Conservation (phyloP, 64 coral and sea anemone species). For the Acropora yongei region DNA sequence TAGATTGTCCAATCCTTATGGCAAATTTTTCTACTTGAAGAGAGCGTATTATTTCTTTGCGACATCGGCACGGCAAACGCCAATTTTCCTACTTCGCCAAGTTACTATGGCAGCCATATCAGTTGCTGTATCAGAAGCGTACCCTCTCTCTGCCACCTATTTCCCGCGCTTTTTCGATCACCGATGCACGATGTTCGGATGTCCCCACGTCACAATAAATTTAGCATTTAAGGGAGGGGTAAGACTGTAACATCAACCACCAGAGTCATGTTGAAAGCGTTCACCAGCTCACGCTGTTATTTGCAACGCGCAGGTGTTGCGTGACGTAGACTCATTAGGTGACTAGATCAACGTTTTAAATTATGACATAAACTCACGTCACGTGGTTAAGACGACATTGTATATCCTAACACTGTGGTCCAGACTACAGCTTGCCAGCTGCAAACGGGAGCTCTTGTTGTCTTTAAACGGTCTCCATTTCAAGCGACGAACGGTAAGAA, state of each 20-base stretch:
- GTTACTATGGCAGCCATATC: too few relatives aligned
- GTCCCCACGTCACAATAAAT: too few relatives aligned
- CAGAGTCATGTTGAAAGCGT: too few relatives aligned
- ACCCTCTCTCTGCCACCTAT: too few relatives aligned
- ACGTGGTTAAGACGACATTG: neutral
- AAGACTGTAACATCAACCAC: too few relatives aligned
- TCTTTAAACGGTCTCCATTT: conserved; percentile 58
- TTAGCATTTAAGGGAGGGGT: too few relatives aligned
- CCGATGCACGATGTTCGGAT: too few relatives aligned
- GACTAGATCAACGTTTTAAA: neutral
- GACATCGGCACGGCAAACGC: too few relatives aligned
- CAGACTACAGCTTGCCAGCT: conserved; percentile 69
- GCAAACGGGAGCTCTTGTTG: neutral
- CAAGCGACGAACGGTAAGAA: conserved; percentile 73
- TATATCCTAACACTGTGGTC: conserved; percentile 83
- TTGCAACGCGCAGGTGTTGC: neutral
- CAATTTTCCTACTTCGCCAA: too few relatives aligned
- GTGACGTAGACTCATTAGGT: neutral
- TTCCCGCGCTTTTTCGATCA: too few relatives aligned
- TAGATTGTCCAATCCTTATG: conserved; percentile 77
- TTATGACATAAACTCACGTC: neutral
- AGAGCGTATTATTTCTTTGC: neutral
- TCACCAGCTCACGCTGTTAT: too few relatives aligned
- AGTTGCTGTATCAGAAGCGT: too few relatives aligned
- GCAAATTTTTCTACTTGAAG: conserved; percentile 44